Conservation (phyloP, 53 echinoderm and acorn worm species). For the Temnopleurus reevesii region DNA sequence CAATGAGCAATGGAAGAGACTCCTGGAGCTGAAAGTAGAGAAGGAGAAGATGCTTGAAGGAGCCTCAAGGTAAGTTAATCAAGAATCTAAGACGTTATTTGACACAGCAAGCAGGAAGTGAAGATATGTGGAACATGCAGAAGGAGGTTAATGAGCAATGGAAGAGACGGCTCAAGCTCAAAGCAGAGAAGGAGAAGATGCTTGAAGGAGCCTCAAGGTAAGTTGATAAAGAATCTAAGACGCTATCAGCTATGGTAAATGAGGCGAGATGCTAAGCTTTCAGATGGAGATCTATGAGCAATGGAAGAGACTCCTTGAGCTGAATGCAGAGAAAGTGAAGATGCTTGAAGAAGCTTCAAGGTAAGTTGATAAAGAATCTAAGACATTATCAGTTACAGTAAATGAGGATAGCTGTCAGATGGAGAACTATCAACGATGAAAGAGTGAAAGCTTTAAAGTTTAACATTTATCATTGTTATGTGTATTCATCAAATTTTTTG, state of each 20-base stretch:
- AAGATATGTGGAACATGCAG: slow-evolving; percentile 80
- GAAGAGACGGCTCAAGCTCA: slow-evolving; percentile 76
- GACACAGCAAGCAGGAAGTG: slow-evolving; percentile 94
- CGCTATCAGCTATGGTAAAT: too few relatives aligned
- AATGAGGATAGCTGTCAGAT: slow-evolving; percentile 74
- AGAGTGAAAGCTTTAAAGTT: too few relatives aligned
- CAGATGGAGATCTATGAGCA: slow-evolving; percentile 80
- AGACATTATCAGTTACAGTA: too few relatives aligned
- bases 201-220: slow-evolving; percentile 97
- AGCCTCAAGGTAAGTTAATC: slow-evolving; percentile 91
- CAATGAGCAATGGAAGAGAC: slow-evolving; percentile 80
- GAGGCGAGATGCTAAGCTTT: too few relatives aligned
- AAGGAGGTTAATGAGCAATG: slow-evolving; percentile 85
- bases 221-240: too few relatives aligned
- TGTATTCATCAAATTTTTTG: too few relatives aligned
- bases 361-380: too few relatives aligned
- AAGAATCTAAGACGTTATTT: too few relatives aligned
- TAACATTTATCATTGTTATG: too few relatives aligned
- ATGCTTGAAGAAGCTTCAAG: slow-evolving; percentile 95
- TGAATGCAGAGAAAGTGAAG: slow-evolving; percentile 92
- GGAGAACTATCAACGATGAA: slow-evolving; percentile 78
- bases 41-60: slow-evolving; percentile 96
- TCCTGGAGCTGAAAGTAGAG: slow-evolving; percentile 80
- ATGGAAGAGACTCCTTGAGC: slow-evolving; percentile 77
- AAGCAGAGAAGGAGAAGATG: slow-evolving; percentile 90